These are phyloP conservation scores for Anastatus disparis DNA, from an alignment of 1,140 invertebrate genomes.

Conservation along the genomic window DNA sequence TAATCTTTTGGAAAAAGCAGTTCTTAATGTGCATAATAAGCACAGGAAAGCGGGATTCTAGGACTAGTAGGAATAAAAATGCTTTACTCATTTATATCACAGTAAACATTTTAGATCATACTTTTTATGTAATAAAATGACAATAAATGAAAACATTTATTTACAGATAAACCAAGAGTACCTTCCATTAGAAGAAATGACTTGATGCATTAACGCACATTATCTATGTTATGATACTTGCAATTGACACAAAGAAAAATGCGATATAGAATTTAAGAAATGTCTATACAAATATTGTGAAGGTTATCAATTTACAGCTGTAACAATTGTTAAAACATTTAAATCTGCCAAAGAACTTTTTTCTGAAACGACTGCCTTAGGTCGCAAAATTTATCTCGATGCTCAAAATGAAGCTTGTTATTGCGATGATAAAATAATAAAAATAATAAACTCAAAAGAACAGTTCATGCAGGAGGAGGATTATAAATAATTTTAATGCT, in stretches of 20 bases:
- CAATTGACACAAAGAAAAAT: slow-evolving; percentile 84
- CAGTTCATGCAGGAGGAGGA: slow-evolving; percentile 56
- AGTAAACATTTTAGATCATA: too few species aligned
- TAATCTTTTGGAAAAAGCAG: too few species aligned
- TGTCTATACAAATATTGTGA: slow-evolving; percentile 88
- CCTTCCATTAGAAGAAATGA: slow-evolving; percentile 81
- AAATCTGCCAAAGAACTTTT: slow-evolving; percentile 87
- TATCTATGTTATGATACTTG: slow-evolving; percentile 93
- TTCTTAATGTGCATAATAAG: too few species aligned
- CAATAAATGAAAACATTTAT: too few species aligned
- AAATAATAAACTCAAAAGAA: slow-evolving; percentile 53
- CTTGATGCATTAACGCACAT: slow-evolving; percentile 84
- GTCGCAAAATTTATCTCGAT: slow-evolving; percentile 84
- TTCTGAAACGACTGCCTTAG: slow-evolving; percentile 82
- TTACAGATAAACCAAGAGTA: slow-evolving; percentile 79
- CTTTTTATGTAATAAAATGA: too few species aligned
- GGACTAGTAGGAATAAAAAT: too few species aligned
- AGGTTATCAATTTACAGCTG: slow-evolving; percentile 71
- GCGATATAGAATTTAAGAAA: slow-evolving; percentile 86
- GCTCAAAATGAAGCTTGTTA: slow-evolving; percentile 83
- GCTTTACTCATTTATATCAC: too few species aligned
- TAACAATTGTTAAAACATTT: slow-evolving; percentile 78
- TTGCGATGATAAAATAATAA: slow-evolving; percentile 67
- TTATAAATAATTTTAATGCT: slow-evolving; percentile 49
- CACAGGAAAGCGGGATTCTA: too few species aligned